These are phyloP conservation scores for Egretta garzetta DNA, from an alignment of 2,113 vertebrate genomes.

Conservation along the genomic window DNA sequence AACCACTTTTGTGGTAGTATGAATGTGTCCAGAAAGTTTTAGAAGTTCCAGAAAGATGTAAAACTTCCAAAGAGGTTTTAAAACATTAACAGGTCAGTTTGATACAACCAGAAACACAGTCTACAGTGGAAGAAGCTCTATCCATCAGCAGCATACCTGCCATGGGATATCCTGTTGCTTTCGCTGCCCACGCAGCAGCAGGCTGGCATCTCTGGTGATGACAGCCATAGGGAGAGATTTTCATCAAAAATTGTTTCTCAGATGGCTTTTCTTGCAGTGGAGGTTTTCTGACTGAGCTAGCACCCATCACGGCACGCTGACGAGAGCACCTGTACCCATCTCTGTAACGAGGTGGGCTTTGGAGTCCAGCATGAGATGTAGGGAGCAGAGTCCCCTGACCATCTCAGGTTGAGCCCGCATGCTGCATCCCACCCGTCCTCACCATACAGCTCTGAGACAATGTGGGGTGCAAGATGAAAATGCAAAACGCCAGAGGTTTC, in stretches of 20 bases:
- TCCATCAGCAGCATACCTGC: background rate
- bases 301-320: accelerated
- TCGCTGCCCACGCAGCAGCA: accelerated
- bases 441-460: background rate
- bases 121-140: background rate
- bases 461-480: background rate
- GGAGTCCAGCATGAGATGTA: background rate
- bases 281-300: background rate
- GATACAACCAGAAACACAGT: background rate
- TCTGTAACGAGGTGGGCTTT: background rate
- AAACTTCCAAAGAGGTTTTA: background rate
- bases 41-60: background rate
- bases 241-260: background rate
- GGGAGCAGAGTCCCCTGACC: background rate
- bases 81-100: background rate
- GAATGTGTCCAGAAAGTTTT: background rate
- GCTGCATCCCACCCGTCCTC: background rate
- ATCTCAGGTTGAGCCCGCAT: background rate
- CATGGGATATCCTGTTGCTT: accelerated
- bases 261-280: background rate
- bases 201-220: background rate
- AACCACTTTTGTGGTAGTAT: background rate
- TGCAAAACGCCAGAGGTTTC: background rate
- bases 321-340: accelerated
- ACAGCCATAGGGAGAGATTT: background rate